Conservation (phyloP, 2,113 vertebrate genomes). For the Stictonetta naevosa region DNA sequence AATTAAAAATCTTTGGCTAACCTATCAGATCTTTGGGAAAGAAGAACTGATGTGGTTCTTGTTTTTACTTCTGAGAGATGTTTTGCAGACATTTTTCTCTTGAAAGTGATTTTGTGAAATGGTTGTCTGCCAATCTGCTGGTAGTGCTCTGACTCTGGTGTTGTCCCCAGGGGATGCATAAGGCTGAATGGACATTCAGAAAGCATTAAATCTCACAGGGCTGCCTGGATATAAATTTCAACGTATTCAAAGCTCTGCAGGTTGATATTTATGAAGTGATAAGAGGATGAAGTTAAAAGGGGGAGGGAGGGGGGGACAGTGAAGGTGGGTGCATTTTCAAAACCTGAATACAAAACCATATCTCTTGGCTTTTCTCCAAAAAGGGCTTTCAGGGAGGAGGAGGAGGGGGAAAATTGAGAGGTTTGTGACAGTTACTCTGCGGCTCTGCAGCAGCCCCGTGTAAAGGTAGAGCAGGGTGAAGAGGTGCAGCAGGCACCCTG, state of each 20-base stretch:
- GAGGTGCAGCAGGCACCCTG: neutral
- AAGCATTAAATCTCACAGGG: neutral
- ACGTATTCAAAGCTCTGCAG: neutral
- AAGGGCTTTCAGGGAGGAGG: neutral
- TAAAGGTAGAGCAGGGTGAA: neutral
- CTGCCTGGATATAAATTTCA: neutral
- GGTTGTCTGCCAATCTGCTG: conserved; percentile 12
- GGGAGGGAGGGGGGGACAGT: neutral
- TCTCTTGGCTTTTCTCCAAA: neutral
- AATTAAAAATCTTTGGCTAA: neutral
- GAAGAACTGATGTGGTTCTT: neutral
- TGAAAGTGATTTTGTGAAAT: neutral
- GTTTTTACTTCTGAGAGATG: neutral
- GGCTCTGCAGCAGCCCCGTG: neutral
- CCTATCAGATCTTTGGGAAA: neutral
- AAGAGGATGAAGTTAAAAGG: neutral
- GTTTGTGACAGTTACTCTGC: neutral
- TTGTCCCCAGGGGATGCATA: neutral
- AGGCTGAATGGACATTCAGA: conserved; percentile 1
- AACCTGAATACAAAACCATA: neutral
- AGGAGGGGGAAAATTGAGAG: neutral
- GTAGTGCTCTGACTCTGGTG: neutral
- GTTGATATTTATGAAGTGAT: neutral
- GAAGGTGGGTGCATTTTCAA: neutral
- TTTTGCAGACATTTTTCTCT: neutral